phyloP scores from a whole-genome alignment of 2,888 invertebrate species.

The Adelognathus sp. region DNA sequence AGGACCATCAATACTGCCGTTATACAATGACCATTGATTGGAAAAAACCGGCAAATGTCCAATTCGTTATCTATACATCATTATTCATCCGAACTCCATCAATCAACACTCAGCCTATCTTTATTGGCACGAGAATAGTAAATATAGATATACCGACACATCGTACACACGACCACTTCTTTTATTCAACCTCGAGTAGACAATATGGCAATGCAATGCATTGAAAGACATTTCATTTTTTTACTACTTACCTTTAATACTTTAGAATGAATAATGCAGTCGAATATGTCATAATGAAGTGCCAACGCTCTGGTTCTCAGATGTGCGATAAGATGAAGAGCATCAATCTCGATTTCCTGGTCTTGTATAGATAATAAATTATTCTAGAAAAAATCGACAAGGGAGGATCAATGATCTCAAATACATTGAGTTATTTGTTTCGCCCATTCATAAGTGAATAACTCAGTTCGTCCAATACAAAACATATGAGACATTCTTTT shows the following conservation, averaged over 20 bases:
- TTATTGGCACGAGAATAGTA: slow-evolving; percentile 9
- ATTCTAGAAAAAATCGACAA: no score
- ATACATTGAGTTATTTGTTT: no score
- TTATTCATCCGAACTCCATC: background rate
- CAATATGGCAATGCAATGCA: slow-evolving; percentile 15
- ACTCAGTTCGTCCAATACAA: no score
- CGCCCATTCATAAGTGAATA: no score
- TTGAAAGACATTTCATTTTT: slow-evolving; percentile 20
- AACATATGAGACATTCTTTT: no score
- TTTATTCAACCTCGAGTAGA: slow-evolving; percentile 24
- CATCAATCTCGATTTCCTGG: no score
- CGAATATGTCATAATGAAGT: background rate
- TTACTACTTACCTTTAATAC: slow-evolving; percentile 1
- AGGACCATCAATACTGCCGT: no score
- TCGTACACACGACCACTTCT: background rate
- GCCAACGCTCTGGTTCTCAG: no score
- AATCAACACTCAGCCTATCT: background rate
- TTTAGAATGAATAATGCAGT: background rate
- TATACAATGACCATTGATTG: background rate
- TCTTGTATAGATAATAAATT: no score
- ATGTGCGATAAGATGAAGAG: no score
- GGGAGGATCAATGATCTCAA: no score
- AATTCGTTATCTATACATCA: slow-evolving; percentile 22
- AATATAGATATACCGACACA: slow-evolving; percentile 5
- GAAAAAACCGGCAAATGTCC: slow-evolving; percentile 6